These are phyloP conservation scores for Ophion costatus DNA, from an alignment of 2,888 invertebrate species.

Conservation along the genomic window DNA sequence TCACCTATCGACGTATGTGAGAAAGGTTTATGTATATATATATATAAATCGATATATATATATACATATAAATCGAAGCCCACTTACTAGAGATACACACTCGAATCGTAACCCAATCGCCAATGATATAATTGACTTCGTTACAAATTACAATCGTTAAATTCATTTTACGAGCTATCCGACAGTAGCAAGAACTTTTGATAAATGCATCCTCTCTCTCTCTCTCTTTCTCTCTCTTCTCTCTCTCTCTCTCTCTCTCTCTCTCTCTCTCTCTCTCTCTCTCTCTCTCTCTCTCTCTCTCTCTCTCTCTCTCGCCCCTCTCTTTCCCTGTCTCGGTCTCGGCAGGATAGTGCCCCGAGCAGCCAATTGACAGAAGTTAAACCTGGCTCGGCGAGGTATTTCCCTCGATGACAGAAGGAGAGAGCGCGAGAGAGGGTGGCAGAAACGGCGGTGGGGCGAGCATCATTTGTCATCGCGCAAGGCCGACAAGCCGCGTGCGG, in stretches of 20 bases:
- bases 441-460: background rate
- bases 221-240: conserved; percentile 36
- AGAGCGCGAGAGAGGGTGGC: conserved; percentile 3
- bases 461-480: conserved; percentile 76
- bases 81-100: conserved; percentile 3
- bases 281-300: background rate
- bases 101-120: background rate
- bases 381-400: conserved; percentile 19
- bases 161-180: background rate
- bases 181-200: conserved; percentile 22
- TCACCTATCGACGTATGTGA: conserved; percentile 27
- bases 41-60: background rate
- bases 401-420: conserved; percentile 26
- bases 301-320: too few relatives aligned
- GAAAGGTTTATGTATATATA: conserved; percentile 8
- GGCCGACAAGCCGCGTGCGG: conserved; percentile 71
- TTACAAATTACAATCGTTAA: conserved; percentile 16
- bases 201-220: conserved; percentile 15
- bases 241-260: background rate
- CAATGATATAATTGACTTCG: conserved; percentile 7
- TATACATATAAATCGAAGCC: background rate
- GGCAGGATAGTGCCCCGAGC: conserved; percentile 1
- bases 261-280: background rate
- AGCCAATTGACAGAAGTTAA: conserved; percentile 35
- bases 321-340: background rate